Percentiles rank a stretch among this genome's conserved stretches.
Conservation (phyloP, 2,113 vertebrate genomes). For the Nannospalax galili region DNA sequence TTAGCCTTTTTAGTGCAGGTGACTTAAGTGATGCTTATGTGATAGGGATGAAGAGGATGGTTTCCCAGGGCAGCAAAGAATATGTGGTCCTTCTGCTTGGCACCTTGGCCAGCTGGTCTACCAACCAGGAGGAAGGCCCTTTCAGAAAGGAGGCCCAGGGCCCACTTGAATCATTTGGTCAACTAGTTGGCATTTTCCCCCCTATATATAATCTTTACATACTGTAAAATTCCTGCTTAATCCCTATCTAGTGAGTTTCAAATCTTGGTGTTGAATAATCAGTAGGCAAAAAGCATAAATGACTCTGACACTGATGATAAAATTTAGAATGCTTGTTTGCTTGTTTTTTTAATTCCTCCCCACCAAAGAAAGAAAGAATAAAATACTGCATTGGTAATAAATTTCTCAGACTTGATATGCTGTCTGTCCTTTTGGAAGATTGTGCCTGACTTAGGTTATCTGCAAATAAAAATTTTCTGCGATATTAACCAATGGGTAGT, state of each 20-base stretch:
- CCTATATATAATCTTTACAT: background rate
- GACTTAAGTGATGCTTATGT: fast-evolving
- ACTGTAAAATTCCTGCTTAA: slow-evolving; percentile 67
- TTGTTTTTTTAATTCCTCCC: slow-evolving; percentile 7
- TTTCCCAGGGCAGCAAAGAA: background rate
- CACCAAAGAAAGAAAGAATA: background rate
- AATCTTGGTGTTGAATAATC: slow-evolving; percentile 69
- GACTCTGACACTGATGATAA: slow-evolving; percentile 69
- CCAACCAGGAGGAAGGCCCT: background rate
- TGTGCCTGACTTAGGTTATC: background rate
- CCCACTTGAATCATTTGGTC: no score
- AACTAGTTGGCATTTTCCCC: slow-evolving; percentile 50
- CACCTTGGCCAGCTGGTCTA: background rate
- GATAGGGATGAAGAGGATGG: background rate
- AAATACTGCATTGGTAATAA: background rate
- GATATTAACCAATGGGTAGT: background rate
- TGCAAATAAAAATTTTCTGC: slow-evolving; percentile 34
- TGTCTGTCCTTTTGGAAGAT: background rate
- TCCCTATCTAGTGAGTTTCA: slow-evolving; percentile 53
- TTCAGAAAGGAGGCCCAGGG: background rate
- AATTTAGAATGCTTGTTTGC: slow-evolving; percentile 50
- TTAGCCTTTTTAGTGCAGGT: background rate
- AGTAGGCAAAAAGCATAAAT: slow-evolving; percentile 77
- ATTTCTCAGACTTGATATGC: background rate
- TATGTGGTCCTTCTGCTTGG: background rate